phyloP scores from a whole-genome alignment of 2,888 invertebrate species.

The Magallana nippona region DNA sequence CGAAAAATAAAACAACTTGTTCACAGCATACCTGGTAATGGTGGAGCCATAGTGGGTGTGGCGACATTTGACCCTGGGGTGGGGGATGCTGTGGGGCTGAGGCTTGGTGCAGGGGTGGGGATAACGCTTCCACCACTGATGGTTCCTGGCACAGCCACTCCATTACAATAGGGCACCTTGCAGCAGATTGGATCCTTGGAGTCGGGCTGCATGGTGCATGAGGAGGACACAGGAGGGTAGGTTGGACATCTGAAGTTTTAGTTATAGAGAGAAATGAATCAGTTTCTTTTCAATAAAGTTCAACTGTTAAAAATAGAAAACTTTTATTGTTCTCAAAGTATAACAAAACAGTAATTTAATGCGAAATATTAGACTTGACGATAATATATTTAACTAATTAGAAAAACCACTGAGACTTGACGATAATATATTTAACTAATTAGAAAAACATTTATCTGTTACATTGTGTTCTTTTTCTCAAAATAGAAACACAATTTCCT shows the following conservation, averaged over 20 bases:
- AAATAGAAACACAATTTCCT: too few species aligned
- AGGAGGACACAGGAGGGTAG: conserved; percentile 53
- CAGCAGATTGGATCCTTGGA: conserved; percentile 61
- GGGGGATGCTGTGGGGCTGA: conserved; percentile 53
- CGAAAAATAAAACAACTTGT: background rate
- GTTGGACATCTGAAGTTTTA: conserved; percentile 57
- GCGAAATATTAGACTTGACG: too few species aligned
- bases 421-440: too few species aligned
- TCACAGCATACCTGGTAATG: background rate
- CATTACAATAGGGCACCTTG: conserved; percentile 58
- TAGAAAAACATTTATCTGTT: too few species aligned
- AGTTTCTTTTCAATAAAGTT: too few species aligned
- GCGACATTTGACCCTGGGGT: conserved; percentile 46
- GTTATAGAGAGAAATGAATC: background rate
- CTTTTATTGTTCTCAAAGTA: too few species aligned
- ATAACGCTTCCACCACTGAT: conserved; percentile 61
- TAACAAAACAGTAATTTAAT: too few species aligned
- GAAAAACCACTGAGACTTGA: too few species aligned
- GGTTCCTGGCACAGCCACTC: conserved; percentile 52
- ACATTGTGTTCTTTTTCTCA: too few species aligned
- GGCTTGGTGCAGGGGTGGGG: conserved; percentile 57
- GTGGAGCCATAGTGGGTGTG: conserved; percentile 47
- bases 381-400: too few species aligned
- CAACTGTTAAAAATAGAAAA: too few species aligned
- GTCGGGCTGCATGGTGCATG: conserved; percentile 57